Conservation (phyloP, 2,888 invertebrate genomes). For the Ochropacha duplaris region DNA sequence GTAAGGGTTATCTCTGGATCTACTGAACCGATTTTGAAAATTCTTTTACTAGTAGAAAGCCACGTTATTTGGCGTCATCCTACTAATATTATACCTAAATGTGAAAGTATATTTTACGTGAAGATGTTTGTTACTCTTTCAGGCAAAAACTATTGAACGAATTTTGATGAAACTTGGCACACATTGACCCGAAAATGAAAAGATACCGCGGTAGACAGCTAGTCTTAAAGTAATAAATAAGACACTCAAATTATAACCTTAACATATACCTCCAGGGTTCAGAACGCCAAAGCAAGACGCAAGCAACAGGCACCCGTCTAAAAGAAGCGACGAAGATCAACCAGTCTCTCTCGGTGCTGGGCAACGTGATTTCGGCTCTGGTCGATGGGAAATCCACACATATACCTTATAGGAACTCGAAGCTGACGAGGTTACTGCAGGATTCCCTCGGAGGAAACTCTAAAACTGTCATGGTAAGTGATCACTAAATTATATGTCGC, state of each 20-base stretch:
- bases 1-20: no score
- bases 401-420: conserved; percentile 99
- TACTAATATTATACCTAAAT: no score
- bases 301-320: conserved; percentile 94
- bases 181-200: no score
- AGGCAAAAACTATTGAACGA: no score
- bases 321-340: conserved; percentile 99
- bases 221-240: neutral
- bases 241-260: neutral
- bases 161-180: no score
- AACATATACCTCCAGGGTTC: conserved; percentile 88
- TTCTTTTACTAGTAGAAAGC: no score
- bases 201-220: no score
- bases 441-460: conserved; percentile 99
- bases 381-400: conserved; percentile 98
- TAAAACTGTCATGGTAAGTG: conserved; percentile 93
- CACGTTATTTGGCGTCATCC: no score
- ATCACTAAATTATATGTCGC: no score
- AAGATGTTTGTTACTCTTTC: no score
- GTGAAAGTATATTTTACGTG: no score
- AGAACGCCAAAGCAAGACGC: conserved; percentile 98
- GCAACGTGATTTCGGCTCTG: conserved; percentile 98
- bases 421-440: conserved; percentile 95
- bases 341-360: conserved; percentile 97
- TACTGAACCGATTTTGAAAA: no score